Evolutionary conservation across 2,888 invertebrate genomes (phyloP), one percentile per base, ranked within the genome.

Genomic region (Drosophila austrosaltans): DNA sequence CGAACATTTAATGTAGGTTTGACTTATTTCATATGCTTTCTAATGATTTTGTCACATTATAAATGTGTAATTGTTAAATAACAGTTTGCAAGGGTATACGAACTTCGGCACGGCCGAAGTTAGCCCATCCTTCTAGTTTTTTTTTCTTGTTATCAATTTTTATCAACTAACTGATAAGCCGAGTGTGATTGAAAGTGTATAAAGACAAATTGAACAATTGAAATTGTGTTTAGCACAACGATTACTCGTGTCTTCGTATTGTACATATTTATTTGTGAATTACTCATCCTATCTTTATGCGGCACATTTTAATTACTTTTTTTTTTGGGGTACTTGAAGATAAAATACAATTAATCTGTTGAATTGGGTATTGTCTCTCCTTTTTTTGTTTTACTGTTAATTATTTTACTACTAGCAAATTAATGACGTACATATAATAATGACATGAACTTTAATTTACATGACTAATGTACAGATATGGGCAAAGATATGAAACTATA

Each of bases 181-280:
- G 10, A 10, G 22, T 25, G 25, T 25, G 25, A 48, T 48, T 48
- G 48, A 48, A 22, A 48, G 22, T 25, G 48, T 48, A 25, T 48
- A 25, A 48, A 48, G 25, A 25, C 48, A 48, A 48, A 25, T 48
- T 22, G 25, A 25, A 48, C 48, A 48, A 25, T 25, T 48, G 40
- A n/a, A 40, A 40, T 69, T 75, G 73, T 74, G 61, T 72, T 66
- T n/a, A 44, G 63, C 62, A 53, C 28, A 63, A 20, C 67, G 71
- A 89, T 84, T 87, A 84, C 77, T 60, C 65, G 75, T 84, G 82
- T 87, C 68, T 54, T 59, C 58, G 30, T 69, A 68, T 71, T 20
- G 20, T 42, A 16, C 16, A 16, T 16, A 66, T 40, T 60, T 67
- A 72, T 75, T 48, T n/a, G 40, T 28, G 60, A 64, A 69, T 77